A percentile compares a stretch with the other conserved stretches of the same genome.
Conservation (phyloP, 1,140 invertebrate genomes). For the Drosophila burlai region DNA sequence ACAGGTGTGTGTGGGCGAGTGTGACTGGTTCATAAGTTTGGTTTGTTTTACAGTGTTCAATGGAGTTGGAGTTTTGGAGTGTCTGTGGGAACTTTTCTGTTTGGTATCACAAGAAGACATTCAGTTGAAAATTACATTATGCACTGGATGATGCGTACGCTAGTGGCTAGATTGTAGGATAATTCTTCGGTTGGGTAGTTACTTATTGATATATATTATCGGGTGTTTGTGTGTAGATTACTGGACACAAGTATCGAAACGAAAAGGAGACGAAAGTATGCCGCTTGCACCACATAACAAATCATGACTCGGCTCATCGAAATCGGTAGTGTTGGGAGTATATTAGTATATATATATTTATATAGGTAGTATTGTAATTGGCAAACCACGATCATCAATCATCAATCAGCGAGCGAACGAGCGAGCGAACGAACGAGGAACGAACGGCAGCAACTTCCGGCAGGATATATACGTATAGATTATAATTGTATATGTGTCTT, state of each 20-base stretch:
- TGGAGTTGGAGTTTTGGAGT: constrained; percentile 26
- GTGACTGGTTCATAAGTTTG: constrained; percentile 9
- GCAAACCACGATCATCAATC: constrained; percentile 82
- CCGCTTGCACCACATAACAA: constrained; percentile 82
- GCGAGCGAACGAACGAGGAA: constrained; percentile 71
- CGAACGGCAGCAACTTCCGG: constrained; percentile 69
- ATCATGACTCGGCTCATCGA: constrained; percentile 77
- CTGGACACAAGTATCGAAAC: constrained; percentile 69
- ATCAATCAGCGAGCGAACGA: constrained; percentile 74
- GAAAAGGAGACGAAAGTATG: constrained; percentile 63
- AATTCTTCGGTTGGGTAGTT: constrained; percentile 26
- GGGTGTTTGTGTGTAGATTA: constrained; percentile 45
- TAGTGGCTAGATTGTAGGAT: constrained; percentile 67
- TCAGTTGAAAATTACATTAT: constrained; percentile 81
- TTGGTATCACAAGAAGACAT: constrained; percentile 75
- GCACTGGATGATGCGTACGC: constrained; percentile 80
- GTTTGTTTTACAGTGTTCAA: constrained; percentile 20
- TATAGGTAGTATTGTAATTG: constrained; percentile 70
- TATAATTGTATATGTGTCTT: constrained; percentile 48
- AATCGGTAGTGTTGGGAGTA: constrained; percentile 47
- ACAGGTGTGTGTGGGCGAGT: constrained; percentile 3
- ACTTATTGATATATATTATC: constrained; percentile 52
- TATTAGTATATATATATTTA: constrained; percentile 45
- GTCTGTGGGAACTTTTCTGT: constrained; percentile 48
- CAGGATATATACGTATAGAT: constrained; percentile 53